These are phyloP conservation scores for Drosophila neocordata DNA, from an alignment of 1,140 invertebrate species.

Conservation along the genomic window DNA sequence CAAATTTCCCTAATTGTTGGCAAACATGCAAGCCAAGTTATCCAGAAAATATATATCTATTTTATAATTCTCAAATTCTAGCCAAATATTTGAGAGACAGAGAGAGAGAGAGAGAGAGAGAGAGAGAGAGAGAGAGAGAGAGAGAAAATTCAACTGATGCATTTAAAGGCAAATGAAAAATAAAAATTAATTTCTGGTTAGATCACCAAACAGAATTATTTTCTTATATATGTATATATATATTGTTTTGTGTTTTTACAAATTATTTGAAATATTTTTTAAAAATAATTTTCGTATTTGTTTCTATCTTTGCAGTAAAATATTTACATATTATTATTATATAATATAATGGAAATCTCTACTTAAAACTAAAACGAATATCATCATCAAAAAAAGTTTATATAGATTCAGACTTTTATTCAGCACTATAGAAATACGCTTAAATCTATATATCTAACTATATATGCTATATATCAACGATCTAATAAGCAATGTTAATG, in stretches of 20 bases:
- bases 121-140: background rate
- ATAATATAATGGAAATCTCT: constrained; percentile 5
- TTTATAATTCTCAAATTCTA: background rate
- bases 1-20: background rate
- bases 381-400: background rate
- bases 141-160: background rate
- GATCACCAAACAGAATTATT: background rate
- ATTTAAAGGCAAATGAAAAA: background rate
- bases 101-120: background rate
- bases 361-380: constrained; percentile 4
- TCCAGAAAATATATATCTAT: background rate
- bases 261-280: background rate
- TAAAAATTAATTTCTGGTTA: background rate
- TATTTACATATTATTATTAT: constrained; percentile 2
- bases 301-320: background rate
- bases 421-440: background rate
- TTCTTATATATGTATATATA: background rate
- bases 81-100: background rate
- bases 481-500: constrained; percentile 15
- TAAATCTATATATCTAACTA: background rate
- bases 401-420: background rate
- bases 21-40: background rate
- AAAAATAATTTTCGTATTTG: background rate
- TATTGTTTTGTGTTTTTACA: background rate
- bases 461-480: background rate